These are phyloP conservation scores for Carcinoscorpius rotundicauda DNA, from an alignment of 1,140 invertebrate genomes.

Conservation along the genomic window DNA sequence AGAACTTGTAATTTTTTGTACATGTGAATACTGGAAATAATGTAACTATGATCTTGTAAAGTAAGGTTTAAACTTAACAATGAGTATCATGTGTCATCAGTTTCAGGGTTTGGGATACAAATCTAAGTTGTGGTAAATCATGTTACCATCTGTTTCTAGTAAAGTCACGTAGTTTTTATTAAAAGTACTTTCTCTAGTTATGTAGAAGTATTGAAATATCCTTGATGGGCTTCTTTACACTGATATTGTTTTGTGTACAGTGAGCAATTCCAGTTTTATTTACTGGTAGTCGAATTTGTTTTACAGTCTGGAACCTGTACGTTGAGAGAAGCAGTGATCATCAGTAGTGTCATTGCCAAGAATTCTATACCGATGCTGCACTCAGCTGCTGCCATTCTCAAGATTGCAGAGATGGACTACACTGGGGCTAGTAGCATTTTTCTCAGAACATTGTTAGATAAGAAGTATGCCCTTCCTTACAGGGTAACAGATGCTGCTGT, in stretches of 20 bases:
- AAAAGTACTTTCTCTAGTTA: too few relatives aligned
- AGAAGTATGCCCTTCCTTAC: constrained; percentile 95
- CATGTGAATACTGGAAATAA: too few relatives aligned
- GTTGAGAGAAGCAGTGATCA: constrained; percentile 84
- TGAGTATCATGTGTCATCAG: too few relatives aligned
- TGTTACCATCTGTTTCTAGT: too few relatives aligned
- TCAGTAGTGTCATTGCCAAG: constrained; percentile 79
- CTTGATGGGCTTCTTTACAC: not conserved
- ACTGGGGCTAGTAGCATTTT: constrained; percentile 96
- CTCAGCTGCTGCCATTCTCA: constrained; percentile 84
- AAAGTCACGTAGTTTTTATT: too few relatives aligned
- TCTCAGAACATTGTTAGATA: constrained; percentile 86
- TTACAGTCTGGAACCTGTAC: constrained; percentile 77
- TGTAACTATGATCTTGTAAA: too few relatives aligned
- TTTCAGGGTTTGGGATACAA: too few relatives aligned
- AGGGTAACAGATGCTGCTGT: constrained; percentile 91
- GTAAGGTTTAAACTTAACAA: too few relatives aligned
- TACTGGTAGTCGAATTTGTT: constrained; percentile 21
- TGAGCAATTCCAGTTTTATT: not conserved
- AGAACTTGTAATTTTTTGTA: too few relatives aligned
- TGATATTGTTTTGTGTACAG: not conserved
- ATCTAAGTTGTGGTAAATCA: too few relatives aligned
- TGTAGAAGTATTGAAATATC: too few relatives aligned
- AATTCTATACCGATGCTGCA: constrained; percentile 94
- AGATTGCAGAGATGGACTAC: constrained; percentile 97